phyloP scores from a whole-genome alignment of 2,797 vertebrate species.

The Eulemur coronatus region DNA sequence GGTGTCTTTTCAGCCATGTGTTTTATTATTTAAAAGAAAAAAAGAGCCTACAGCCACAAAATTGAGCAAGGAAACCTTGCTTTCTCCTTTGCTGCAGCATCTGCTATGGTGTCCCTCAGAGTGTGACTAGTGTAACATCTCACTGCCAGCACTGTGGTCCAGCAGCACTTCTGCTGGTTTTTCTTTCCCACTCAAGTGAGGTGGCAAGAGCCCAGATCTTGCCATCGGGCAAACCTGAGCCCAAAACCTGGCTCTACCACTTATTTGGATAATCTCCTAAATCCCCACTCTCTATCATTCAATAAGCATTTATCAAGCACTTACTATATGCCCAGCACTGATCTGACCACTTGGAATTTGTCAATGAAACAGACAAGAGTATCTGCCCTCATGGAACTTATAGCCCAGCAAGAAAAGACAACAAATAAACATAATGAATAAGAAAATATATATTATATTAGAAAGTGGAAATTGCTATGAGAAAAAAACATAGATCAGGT shows the following conservation, averaged over 20 bases:
- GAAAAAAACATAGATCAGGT: background rate
- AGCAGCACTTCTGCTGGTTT: background rate
- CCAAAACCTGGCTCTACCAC: background rate
- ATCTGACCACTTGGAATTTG: background rate
- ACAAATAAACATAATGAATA: background rate
- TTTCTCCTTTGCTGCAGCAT: background rate
- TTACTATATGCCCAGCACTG: background rate
- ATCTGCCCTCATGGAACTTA: background rate
- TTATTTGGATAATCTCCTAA: background rate
- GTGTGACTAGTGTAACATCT: background rate
- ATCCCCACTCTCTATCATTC: background rate
- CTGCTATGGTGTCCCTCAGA: accelerated
- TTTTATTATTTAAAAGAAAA: background rate
- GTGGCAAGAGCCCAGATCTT: background rate
- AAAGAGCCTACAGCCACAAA: background rate
- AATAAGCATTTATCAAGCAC: background rate
- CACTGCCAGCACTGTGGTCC: background rate
- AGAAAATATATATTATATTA: background rate
- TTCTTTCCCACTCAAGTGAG: background rate
- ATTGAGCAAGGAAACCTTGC: background rate
- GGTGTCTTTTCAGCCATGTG: background rate
- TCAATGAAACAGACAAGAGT: background rate
- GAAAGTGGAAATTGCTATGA: background rate
- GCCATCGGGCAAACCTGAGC: background rate
- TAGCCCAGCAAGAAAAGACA: background rate